Base-by-base conservation (phyloP, 2,888 invertebrate genomes). In the Endomychus coccineus region DNA sequence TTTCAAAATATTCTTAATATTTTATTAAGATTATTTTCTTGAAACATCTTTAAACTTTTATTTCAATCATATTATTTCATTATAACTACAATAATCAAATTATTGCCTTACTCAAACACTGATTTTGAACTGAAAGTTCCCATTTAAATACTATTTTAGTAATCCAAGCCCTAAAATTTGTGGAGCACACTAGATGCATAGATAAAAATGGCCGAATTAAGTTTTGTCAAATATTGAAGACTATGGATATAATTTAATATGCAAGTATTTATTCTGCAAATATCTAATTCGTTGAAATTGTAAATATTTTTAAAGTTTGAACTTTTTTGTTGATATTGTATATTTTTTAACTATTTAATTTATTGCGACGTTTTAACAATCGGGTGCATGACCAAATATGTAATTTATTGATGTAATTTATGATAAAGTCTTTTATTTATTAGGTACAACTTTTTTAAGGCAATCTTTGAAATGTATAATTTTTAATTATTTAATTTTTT, bases 201-300 rank as follows among this genome's bases (percentile, higher is more conserved):
- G n/a, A n/a, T n/a, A n/a, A n/a, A n/a, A n/a, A n/a, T n/a, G n/a
- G n/a, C n/a, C n/a, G n/a, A n/a, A n/a, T n/a, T n/a, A n/a, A n/a
- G n/a, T n/a, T n/a, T n/a, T n/a, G n/a, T n/a, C n/a, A n/a, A n/a
- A n/a, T 58, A 56, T 56, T 56, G 50, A 49, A 43, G 43, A 36
- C 45, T 50, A 49, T 52, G 46, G 50, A 54, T 55, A 52, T 57
- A 56, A 57, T 58, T 56, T 58, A 55, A 57, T 58, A 56, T 55
- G 55, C 55, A 56, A 53, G 52, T 52, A 50, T 54, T 5, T 16
- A 16, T n/a, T 31, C 2, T 10, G 12, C 3, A 23, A 11, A 22
- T 12, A 21, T 11, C 16, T 24, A 16, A 14, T 23, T 23, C 12
- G 30, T 12, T 30, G 13, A 23, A 29, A 22, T 19, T 24, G 4